Conservation (phyloP, 2,888 invertebrate species). For the Aquatica leii region DNA sequence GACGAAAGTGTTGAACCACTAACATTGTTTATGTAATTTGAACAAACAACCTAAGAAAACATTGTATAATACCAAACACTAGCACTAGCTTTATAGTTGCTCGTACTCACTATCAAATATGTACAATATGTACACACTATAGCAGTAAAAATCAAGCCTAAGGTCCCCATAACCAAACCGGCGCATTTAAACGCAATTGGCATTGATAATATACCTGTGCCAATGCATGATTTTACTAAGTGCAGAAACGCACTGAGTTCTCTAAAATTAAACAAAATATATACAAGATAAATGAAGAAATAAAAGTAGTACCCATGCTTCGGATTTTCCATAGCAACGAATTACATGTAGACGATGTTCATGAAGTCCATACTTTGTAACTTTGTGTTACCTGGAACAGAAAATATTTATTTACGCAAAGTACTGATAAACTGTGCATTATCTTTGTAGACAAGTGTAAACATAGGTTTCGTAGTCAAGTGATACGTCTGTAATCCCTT, state of each 20-base stretch:
- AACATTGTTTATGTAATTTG: slow-evolving; percentile 79
- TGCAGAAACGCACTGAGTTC: slow-evolving; percentile 92
- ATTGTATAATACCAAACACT: neutral
- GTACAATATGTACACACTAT: slow-evolving; percentile 94
- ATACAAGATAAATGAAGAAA: no score
- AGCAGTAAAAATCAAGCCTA: slow-evolving; percentile 85
- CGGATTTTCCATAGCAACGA: neutral
- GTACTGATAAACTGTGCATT: no score
- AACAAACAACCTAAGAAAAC: slow-evolving; percentile 78
- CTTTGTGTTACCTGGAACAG: no score
- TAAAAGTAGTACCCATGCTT: neutral
- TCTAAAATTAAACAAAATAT: slow-evolving; percentile 66
- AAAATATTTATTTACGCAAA: no score
- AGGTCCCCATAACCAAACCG: slow-evolving; percentile 84
- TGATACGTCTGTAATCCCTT: no score
- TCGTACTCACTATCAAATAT: slow-evolving; percentile 83
- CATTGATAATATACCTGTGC: slow-evolving; percentile 95
- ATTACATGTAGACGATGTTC: no score
- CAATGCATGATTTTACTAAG: slow-evolving; percentile 93
- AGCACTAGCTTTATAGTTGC: neutral
- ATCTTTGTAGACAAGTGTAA: no score
- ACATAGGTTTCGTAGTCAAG: no score
- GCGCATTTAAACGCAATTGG: slow-evolving; percentile 89
- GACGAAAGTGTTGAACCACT: slow-evolving; percentile 77
- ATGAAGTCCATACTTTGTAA: no score